Evolutionary conservation across 2,113 vertebrate species (phyloP).

Genomic region (Rhinolophus ferrumequinum): DNA sequence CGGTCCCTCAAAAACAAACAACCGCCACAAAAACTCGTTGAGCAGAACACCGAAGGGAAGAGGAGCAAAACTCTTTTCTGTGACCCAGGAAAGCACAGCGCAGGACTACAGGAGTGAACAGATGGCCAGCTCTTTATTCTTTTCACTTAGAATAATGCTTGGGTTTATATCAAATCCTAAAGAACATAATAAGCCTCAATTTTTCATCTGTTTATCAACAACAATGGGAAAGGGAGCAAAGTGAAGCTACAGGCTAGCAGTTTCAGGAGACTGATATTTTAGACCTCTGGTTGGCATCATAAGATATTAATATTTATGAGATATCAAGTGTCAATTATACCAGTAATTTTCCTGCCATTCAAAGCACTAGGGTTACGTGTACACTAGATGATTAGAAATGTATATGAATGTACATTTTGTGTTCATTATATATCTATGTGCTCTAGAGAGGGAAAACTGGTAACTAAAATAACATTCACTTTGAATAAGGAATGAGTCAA

Average conservation of each 20-base stretch:
- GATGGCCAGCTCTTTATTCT: not conserved
- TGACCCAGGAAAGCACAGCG: not conserved
- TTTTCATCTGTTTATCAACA: not conserved
- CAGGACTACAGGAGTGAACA: not conserved
- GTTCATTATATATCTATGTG: not conserved
- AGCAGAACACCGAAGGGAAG: not conserved
- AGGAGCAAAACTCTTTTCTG: not conserved
- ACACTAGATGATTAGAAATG: not conserved
- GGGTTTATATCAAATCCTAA: not conserved
- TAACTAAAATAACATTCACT: conserved; percentile 9
- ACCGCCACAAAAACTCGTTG: not conserved
- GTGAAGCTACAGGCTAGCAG: not conserved
- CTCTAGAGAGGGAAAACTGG: not conserved
- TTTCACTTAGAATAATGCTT: not conserved
- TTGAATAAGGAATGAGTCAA: not conserved
- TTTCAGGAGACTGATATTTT: not conserved
- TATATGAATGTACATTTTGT: not conserved
- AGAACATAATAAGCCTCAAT: not conserved
- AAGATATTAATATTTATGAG: conserved; percentile 1
- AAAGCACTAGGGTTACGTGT: conserved; percentile 15
- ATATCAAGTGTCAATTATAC: not conserved
- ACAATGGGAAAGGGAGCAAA: not conserved
- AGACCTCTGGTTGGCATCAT: not conserved
- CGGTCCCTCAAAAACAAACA: not conserved
- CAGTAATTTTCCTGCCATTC: not conserved